Evolutionary conservation across 2,888 invertebrate genomes (phyloP), one percentile per base, ranked within the genome.

Genomic region (Agapostemon virescens): DNA sequence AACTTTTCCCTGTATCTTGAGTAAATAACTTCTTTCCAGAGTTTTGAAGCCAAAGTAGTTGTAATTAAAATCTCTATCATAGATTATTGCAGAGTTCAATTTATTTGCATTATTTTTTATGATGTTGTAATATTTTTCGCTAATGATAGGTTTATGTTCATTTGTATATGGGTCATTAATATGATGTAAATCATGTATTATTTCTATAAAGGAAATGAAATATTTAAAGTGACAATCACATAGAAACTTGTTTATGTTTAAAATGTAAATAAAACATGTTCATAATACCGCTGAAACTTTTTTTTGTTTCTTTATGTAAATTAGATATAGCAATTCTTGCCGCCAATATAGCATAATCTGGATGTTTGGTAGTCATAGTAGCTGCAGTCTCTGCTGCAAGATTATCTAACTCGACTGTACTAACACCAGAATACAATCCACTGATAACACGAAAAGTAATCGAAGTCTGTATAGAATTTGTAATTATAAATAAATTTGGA

Each of bases 41-140:
- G 99, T 99, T 94, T 99, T 99, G 91, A 99, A 99, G n/a, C 99
- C 99, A 94, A 99, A 99, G 92, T 98, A 99, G 91, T 98, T 98
- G 93, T 99, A 99, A 79, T 95, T 96, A 93, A 98, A 99, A 93
- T 99, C 99, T 87, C 99, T 95, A 91, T 99, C 98, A 93, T 99
- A 98, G 58, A 99, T 97, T 88, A 99, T 98, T 30, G 98, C 96
- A 0, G 98, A 98, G 93, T 99, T 98, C 69, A 99, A 93, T 82
- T 95, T 94, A 89, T 98, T 97, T n/a, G 98, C 96, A 93, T 99
- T 95, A 78, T 96, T 95, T 93, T 96, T 95, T 17, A 99, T 95
- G 68, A 98, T 95, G 45, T 96, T 94, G 89, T 97, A 95, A 89
- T 97, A 96, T 84, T 95, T 95, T 63, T 98, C 95, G 0, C 98